These are phyloP conservation scores for Nannoperca australis DNA, from an alignment of 2,797 vertebrate genomes.

Conservation along the genomic window DNA sequence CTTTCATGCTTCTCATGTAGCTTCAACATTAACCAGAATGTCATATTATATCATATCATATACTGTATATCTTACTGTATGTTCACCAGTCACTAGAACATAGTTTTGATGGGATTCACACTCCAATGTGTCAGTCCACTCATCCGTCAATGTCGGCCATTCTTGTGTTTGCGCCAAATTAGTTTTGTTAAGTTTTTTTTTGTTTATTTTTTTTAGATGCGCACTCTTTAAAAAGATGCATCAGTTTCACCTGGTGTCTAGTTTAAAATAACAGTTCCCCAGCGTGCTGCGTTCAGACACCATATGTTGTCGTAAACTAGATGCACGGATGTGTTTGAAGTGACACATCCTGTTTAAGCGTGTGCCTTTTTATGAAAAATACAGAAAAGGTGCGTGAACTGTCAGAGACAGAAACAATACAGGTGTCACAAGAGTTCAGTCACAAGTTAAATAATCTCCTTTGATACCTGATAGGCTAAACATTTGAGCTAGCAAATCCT, in stretches of 20 bases:
- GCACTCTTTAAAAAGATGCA: conserved; percentile 49
- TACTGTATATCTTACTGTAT: conserved; percentile 72
- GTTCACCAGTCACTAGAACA: conserved; percentile 74
- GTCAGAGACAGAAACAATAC: conserved; percentile 72
- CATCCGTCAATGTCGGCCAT: conserved; percentile 45
- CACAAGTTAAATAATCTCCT: conserved; percentile 73
- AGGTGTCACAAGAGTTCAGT: conserved; percentile 76
- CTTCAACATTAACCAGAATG: conserved; percentile 87
- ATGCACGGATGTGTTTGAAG: conserved; percentile 48
- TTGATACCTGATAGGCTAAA: conserved; percentile 69
- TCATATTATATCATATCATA: conserved; percentile 80
- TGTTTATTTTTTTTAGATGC: conserved; percentile 18
- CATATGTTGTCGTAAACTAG: conserved; percentile 40
- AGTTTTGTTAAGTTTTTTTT: conserved; percentile 21
- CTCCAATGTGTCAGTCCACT: conserved; percentile 55
- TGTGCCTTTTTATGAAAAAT: conserved; percentile 56
- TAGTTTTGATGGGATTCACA: conserved; percentile 73
- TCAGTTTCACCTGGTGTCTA: conserved; percentile 38
- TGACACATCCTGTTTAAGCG: conserved; percentile 52
- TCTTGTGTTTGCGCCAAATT: conserved; percentile 57
- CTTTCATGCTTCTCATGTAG: conserved; percentile 91
- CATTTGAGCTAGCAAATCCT: conserved; percentile 69
- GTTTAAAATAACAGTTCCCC: conserved; percentile 47
- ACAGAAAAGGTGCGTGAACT: conserved; percentile 78
- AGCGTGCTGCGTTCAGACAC: conserved; percentile 2